Base-by-base conservation (phyloP, 2,888 invertebrate genomes). In the Malthinus flaveolus region DNA sequence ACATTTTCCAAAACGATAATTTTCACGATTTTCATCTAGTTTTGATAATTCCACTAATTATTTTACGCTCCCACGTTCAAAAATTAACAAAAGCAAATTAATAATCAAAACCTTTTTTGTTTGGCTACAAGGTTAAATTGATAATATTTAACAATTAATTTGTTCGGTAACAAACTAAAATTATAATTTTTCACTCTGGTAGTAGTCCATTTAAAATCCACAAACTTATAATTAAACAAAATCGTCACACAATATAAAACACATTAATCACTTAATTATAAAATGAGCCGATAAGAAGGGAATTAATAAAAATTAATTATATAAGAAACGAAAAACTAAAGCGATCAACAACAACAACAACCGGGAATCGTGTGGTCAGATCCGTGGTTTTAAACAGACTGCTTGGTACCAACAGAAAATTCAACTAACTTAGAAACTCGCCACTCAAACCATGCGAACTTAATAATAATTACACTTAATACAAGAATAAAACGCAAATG, bases 371-470 rank as follows among this genome's bases (percentile, higher is more conserved):
- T 59, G 59, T 36, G 32, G 49, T 49, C 49, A 45, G 45, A 54
- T 10, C 49, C 45, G 49, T 48, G 59, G 59, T 54, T 54, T 47
- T 49, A 36, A 33, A 49, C 53, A 59, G 53, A 59, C 59, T 59
- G 59, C 49, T 44, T 49, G 59, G 56, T 47, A 51, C 56, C 49
- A 45, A 45, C 55, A 47, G 5, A 2, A 23, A 37, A 39, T 39
- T 47, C 37, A 47, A 37, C 39, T 32, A 47, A 37, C 39, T 32
- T 42, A 42, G 39, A 42, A 42, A 39, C 15, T 36, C 8, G 37
- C 37, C 47, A 35, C 39, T 37, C 47, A 46, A 42, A 39, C 32
- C 47, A 48, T 32, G 47, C 34, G 47, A 47, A 32, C 32, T 34
- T 13, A 39, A 32, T 32, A 42, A 42, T 42, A 13, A 23, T 23